Evolutionary conservation across 2,797 vertebrate species (phyloP).

Genomic region (Falco biarmicus): DNA sequence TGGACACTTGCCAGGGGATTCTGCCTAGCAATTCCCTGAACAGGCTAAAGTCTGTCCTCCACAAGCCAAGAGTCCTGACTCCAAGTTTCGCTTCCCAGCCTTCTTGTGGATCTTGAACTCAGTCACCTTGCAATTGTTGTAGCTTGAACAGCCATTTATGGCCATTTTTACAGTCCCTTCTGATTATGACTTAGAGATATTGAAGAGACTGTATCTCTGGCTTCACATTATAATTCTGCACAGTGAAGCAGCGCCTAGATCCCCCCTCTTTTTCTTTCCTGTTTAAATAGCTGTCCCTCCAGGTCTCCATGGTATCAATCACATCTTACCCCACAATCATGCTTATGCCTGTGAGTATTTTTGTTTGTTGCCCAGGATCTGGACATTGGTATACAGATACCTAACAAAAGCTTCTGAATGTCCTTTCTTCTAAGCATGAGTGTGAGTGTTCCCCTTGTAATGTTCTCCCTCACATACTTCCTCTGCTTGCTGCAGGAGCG

Average conservation of each 20-base stretch:
- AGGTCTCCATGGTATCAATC: neutral
- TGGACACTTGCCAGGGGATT: neutral
- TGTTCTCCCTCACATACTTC: neutral
- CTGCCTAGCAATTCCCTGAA: neutral
- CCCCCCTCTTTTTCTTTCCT: neutral
- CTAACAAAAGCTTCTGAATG: neutral
- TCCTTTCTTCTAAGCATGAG: neutral
- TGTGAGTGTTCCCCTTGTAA: neutral
- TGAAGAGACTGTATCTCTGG: neutral
- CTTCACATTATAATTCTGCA: neutral
- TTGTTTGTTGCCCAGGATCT: neutral
- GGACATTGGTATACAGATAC: neutral
- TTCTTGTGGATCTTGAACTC: neutral
- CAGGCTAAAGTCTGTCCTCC: neutral
- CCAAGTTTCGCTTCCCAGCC: neutral
- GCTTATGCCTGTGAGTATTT: neutral
- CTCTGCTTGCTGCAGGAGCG: neutral
- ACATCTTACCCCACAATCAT: neutral
- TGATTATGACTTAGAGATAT: neutral
- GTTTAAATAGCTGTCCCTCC: neutral
- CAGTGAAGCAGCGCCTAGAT: neutral
- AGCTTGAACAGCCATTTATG: neutral
- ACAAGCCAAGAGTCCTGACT: neutral
- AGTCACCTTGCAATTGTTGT: neutral
- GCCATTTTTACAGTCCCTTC: neutral